A percentile compares a stretch with the other conserved stretches of the same genome.
Conservation (phyloP, 2,797 vertebrate species). For the Remorina albescens region DNA sequence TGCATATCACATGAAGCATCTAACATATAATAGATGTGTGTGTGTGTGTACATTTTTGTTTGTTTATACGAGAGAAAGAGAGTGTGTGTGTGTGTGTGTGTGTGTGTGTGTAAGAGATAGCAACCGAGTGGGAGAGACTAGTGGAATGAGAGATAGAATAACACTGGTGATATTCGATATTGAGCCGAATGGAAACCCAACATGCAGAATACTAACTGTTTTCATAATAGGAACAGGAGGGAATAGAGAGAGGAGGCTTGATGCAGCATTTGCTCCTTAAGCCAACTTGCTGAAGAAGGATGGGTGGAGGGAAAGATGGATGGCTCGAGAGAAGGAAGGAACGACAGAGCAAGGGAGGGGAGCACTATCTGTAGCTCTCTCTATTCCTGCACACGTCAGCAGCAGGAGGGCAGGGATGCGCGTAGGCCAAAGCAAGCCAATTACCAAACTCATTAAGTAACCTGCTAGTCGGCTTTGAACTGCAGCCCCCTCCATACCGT, state of each 20-base stretch:
- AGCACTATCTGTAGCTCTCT: constrained; percentile 43
- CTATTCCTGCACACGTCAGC: constrained; percentile 75
- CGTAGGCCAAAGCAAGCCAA: constrained; percentile 82
- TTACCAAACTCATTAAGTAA: constrained; percentile 87
- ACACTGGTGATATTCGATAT: constrained; percentile 57
- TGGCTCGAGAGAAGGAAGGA: constrained; percentile 29
- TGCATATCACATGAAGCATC: constrained; percentile 68
- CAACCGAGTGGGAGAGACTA: constrained; percentile 38
- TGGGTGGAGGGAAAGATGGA: constrained; percentile 53
- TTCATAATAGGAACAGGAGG: constrained; percentile 40
- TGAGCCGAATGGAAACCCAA: constrained; percentile 48
- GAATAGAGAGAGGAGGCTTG: constrained; percentile 45
- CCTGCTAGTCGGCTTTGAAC: constrained; percentile 81
- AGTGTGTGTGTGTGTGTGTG: constrained; percentile 21
- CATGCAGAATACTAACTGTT: constrained; percentile 47
- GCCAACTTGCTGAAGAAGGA: constrained; percentile 43
- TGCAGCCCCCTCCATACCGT: constrained; percentile 57
- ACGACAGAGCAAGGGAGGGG: constrained; percentile 27
- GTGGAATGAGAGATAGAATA: constrained; percentile 40
- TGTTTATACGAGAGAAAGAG: constrained; percentile 1
- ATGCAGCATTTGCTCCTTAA: constrained; percentile 48
- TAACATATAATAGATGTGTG: constrained; percentile 50
- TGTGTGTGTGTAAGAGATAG: constrained; percentile 33
- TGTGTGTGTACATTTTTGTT: constrained; percentile 23
- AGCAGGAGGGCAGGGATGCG: constrained; percentile 73